Evolutionary conservation across 2,797 vertebrate species (phyloP).

Genomic region (Phoebastria nigripes): DNA sequence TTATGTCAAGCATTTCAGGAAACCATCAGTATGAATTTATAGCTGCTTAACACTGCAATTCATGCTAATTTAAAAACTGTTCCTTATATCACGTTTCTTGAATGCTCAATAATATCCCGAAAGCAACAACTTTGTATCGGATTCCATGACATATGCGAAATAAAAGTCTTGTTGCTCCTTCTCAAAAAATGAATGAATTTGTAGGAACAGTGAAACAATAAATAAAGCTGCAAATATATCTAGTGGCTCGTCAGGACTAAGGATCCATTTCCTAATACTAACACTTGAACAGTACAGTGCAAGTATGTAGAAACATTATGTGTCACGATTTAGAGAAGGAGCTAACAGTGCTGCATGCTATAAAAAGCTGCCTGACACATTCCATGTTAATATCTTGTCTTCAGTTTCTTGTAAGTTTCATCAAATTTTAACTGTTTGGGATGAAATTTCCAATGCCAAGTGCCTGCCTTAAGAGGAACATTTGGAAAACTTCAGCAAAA

Average conservation of each 20-base stretch:
- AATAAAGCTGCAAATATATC: neutral
- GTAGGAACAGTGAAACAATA: neutral
- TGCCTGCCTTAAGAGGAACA: neutral
- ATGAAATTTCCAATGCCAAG: neutral
- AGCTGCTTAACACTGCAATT: neutral
- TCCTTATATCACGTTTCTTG: neutral
- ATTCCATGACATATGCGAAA: accelerated
- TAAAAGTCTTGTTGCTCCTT: neutral
- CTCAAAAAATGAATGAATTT: neutral
- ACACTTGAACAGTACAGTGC: neutral
- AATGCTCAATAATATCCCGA: neutral
- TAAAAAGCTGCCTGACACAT: neutral
- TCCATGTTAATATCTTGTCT: neutral
- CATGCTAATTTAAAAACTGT: neutral
- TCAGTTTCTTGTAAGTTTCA: neutral
- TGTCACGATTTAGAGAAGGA: neutral
- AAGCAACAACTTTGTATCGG: neutral
- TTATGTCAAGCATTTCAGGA: neutral
- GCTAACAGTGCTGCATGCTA: neutral
- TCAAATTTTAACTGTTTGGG: neutral
- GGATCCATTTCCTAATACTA: neutral
- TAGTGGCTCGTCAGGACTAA: neutral
- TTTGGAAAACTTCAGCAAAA: neutral
- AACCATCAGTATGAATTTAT: neutral
- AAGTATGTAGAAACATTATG: neutral